These are phyloP conservation scores for Augochlora pura DNA, from an alignment of 1,140 invertebrate species.

Conservation along the genomic window DNA sequence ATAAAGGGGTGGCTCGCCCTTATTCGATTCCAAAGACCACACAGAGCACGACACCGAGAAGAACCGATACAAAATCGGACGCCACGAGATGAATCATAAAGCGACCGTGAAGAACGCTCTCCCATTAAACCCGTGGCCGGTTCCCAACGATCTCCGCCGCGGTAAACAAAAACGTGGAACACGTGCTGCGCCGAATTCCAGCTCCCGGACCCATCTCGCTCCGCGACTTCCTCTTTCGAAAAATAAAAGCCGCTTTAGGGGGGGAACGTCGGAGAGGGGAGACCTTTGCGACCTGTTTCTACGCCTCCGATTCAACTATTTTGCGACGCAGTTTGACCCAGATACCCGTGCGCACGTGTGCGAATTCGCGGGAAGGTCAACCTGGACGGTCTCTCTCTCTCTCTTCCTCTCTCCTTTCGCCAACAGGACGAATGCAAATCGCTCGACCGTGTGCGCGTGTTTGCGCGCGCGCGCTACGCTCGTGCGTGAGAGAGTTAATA, in stretches of 20 bases:
- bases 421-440: constrained; percentile 51
- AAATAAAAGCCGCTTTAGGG: constrained; percentile 35
- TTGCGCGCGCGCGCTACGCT: constrained; percentile 1
- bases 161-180: constrained; percentile 54
- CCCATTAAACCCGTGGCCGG: no score
- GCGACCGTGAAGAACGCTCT: no score
- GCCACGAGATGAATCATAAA: no score
- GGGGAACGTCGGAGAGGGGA: no score
- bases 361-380: constrained; percentile 59
- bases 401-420: constrained; percentile 42
- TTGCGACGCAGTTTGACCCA: constrained; percentile 66
- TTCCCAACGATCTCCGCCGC: neutral
- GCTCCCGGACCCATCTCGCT: neutral
- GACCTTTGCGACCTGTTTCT: constrained; percentile 42
- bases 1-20: no score
- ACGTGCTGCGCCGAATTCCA: constrained; percentile 47
- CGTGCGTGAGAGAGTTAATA: constrained; percentile 20
- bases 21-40: no score
- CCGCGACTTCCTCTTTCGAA: constrained; percentile 32
- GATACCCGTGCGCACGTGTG: constrained; percentile 58
- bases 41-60: no score
- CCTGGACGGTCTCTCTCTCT: constrained; percentile 32
- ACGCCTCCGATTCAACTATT: constrained; percentile 45
- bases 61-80: no score
- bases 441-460: neutral